Percentiles rank a stretch among this genome's conserved stretches.
phyloP scores from a whole-genome alignment of 2,797 vertebrate genomes.

The Argya squamiceps region DNA sequence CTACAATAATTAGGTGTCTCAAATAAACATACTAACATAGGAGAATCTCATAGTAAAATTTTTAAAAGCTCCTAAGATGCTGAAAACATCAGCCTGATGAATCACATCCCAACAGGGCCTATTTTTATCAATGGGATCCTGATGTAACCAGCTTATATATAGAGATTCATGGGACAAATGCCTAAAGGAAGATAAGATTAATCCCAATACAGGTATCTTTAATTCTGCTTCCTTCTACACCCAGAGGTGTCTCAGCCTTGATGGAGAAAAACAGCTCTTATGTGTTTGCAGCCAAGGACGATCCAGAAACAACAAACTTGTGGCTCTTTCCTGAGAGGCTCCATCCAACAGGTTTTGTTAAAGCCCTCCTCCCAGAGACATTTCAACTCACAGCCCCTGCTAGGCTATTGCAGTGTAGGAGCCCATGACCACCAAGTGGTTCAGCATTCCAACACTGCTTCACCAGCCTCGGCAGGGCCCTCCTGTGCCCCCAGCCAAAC shows the following conservation, averaged over 20 bases:
- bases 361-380: not conserved
- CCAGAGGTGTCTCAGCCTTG: not conserved
- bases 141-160: not conserved
- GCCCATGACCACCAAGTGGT: not conserved
- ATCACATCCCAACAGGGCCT: not conserved
- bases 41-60: not conserved
- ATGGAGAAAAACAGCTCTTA: not conserved
- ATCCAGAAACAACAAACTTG: not conserved
- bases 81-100: not conserved
- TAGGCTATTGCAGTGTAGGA: not conserved
- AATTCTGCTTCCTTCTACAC: not conserved
- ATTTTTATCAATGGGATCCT: not conserved
- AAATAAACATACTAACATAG: not conserved
- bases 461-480: not conserved
- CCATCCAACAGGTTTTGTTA: not conserved
- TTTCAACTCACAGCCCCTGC: accelerated
- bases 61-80: not conserved
- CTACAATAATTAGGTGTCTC: not conserved
- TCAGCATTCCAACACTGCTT: not conserved
- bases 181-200: not conserved
- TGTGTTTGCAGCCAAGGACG: not conserved
- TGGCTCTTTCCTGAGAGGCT: not conserved
- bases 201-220: not conserved
- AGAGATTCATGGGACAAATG: not conserved
- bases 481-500: accelerated